Base-by-base conservation (phyloP, 2,797 vertebrate genomes). In the Psittacula derbiana region DNA sequence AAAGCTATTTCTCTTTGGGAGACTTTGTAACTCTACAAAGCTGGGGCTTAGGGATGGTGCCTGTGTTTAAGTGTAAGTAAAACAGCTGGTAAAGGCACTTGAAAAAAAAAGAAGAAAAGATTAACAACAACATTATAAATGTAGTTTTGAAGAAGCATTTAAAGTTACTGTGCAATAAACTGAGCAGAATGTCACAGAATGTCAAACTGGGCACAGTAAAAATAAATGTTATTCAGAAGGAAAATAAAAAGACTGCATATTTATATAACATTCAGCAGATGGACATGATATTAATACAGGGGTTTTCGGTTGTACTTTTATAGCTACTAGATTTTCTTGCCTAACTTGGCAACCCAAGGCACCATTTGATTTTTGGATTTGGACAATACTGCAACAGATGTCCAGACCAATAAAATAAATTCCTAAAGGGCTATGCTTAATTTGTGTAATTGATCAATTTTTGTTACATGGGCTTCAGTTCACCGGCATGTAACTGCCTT, bases 361-460 rank as follows among this genome's bases (percentile, higher is more conserved):
- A 99, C 98, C 98, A 98, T 99, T 99, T 99, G 99, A 99, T 99
- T 98, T 99, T 99, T 99, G 99, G 99, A 99, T 99, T 99, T 99
- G 99, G 99, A 99, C 99, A 99, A 99, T 99, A 98, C 99, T 98
- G 99, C 99, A 99, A 99, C 99, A 99, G 99, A 99, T 99, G 99
- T 99, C 99, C 98, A 98, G 98, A 99, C 98, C 99, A 99, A 99
- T 99, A 99, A 99, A 99, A 99, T 98, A 98, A 99, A 99, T 99
- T 99, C 99, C 99, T 99, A 98, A 98, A 99, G 99, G 99, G 99
- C 98, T 98, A 97, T 95, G 97, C 97, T 98, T 99, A 99, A 99
- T 99, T 99, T 98, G 98, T 98, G 98, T 99, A 99, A 99, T 99
- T 99, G 99, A 99, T 99, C 99, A 99, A 99, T 99, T 99, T 99